Evolutionary conservation across 2,888 invertebrate genomes (phyloP), one percentile per base, ranked within the genome.

Genomic region (Shargacucullia verbasci): DNA sequence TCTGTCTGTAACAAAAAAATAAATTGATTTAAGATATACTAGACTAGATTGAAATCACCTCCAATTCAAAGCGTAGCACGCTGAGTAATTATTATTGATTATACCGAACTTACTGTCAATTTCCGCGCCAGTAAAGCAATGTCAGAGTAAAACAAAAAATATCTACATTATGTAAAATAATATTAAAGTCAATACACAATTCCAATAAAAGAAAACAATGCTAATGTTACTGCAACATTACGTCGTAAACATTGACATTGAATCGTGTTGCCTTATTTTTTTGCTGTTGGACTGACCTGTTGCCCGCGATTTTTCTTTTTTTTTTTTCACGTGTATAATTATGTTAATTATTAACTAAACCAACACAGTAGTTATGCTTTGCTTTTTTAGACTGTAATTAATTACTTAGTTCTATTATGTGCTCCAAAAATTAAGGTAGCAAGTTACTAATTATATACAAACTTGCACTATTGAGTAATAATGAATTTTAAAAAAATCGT

Each of bases 171-270:
- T 27, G 38, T 37, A 33, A 47, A 31, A 46, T 53, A 49, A 58
- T 20, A 9, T 4, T 29, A 45, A 25, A 39, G 29, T 29, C 15
- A 13, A 11, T 14, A 43, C 20, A n/a, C 10, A 34, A 29, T 20
- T 20, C 2, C 27, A 41, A 31, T 35, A 34, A 27, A 29, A 31
- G n/a, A 45, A 41, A 59, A 49, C 41, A 55, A 38, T 33, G 15
- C 9, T n/a, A 25, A 27, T 7, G 34, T 45, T 37, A 52, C 14
- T 43, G 12, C 50, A 46, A 67, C 12, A n/a, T 40, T 13, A 35
- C 45, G 15, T 13, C 29, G 43, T 37, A 11, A 50, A 35, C 70
- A 61, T 65, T 65, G 70, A 65, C 70, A 62, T 65, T 70, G 46
- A 12, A 15, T 13, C 9, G 44, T 29, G 15, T 14, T 38, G n/a